These are phyloP conservation scores for Microctenopoma stevenorrisi DNA, from an alignment of 2,797 vertebrate species.

Conservation along the genomic window DNA sequence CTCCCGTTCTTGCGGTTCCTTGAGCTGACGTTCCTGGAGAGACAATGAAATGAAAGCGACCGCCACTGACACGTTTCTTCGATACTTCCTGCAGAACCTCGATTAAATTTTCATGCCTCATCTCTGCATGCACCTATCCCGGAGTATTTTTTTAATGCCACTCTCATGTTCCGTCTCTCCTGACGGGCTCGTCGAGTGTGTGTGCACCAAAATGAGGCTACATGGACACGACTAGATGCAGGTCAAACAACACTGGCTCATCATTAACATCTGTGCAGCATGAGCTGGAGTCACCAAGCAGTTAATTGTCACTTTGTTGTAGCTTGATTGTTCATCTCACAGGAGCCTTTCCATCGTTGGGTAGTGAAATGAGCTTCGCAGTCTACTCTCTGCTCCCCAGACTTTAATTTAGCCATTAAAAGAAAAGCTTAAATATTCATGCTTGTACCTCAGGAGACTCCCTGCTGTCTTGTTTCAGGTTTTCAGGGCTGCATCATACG, in stretches of 20 bases:
- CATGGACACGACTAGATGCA: slow-evolving; percentile 1
- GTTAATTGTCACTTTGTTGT: not conserved
- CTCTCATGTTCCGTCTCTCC: slow-evolving; percentile 70
- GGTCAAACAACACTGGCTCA: slow-evolving; percentile 18
- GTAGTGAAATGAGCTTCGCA: slow-evolving; percentile 15
- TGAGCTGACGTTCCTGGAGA: slow-evolving; percentile 57
- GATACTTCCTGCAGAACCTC: slow-evolving; percentile 61
- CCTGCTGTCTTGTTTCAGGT: slow-evolving; percentile 21
- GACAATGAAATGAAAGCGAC: slow-evolving; percentile 79
- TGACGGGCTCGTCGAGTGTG: slow-evolving; percentile 63
- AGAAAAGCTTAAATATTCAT: slow-evolving; percentile 38
- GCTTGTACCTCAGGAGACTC: slow-evolving; percentile 9
- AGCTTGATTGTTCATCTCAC: slow-evolving; percentile 14
- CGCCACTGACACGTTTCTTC: slow-evolving; percentile 65
- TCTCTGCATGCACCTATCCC: slow-evolving; percentile 74
- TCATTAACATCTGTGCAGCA: slow-evolving; percentile 2
- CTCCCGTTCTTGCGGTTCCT: not conserved
- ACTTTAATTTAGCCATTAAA: not conserved
- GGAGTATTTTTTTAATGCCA: slow-evolving; percentile 79
- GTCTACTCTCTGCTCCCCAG: not conserved
- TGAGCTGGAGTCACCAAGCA: slow-evolving; percentile 9
- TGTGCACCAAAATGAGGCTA: not conserved
- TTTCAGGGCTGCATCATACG: not conserved
- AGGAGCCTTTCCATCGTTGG: slow-evolving; percentile 15
- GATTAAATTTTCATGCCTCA: slow-evolving; percentile 76